Conservation (phyloP, 1,140 invertebrate genomes). For the Phenacoccus solenopsis region DNA sequence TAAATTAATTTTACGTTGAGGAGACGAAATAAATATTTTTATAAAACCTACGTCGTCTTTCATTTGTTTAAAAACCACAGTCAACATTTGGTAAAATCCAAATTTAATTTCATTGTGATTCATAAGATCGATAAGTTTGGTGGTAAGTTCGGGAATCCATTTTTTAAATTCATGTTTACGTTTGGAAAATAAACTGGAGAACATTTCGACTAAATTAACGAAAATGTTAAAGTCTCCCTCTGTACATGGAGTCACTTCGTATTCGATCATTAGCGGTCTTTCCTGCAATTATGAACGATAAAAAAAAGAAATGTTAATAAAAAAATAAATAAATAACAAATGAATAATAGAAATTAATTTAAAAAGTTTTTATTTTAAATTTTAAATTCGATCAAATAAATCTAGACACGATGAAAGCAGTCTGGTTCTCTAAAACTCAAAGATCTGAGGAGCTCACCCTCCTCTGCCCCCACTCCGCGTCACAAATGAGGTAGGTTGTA, state of each 20-base stretch:
- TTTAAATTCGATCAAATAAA: too few species aligned
- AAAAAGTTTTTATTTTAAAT: too few species aligned
- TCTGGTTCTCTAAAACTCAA: too few species aligned
- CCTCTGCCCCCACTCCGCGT: too few species aligned
- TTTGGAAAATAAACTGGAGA: not conserved
- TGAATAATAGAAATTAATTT: not conserved
- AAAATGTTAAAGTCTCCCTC: not conserved
- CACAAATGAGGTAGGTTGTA: too few species aligned
- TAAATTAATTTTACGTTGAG: not conserved
- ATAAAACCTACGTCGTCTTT: not conserved
- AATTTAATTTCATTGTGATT: not conserved
- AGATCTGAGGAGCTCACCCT: too few species aligned
- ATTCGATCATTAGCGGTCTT: not conserved
- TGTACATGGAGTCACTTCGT: not conserved
- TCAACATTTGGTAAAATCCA: not conserved
- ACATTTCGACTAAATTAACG: constrained; percentile 1
- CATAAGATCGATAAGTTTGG: not conserved
- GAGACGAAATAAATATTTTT: not conserved
- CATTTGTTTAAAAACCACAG: not conserved
- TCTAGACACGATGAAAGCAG: too few species aligned
- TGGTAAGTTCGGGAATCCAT: not conserved
- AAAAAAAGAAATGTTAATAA: too few species aligned
- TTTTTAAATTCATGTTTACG: not conserved
- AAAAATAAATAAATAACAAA: too few species aligned
- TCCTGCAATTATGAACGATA: too few species aligned